Evolutionary conservation across 2,113 vertebrate species (phyloP).

Genomic region (Nycticebus coucang): DNA sequence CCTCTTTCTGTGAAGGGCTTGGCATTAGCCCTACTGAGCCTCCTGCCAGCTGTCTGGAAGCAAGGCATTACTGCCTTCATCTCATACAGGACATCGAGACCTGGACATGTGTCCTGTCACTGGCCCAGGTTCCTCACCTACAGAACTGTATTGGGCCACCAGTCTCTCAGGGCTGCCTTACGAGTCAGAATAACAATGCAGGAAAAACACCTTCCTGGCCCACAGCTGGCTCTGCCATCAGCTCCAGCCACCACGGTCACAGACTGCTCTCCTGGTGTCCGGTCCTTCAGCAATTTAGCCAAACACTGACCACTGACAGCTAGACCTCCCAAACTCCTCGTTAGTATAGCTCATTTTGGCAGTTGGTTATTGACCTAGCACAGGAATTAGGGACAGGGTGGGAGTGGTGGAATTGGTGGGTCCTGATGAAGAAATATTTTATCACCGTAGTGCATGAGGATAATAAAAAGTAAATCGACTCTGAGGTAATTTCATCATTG

Average conservation of each 20-base stretch:
- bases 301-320: neutral
- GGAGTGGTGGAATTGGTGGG: neutral
- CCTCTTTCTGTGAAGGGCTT: neutral
- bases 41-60: neutral
- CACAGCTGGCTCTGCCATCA: rapidly evolving
- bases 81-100: rapidly evolving
- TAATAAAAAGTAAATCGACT: neutral
- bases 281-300: neutral
- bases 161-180: neutral
- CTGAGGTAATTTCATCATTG: neutral
- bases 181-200: too few relatives aligned
- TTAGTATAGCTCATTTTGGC: neutral
- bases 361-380: neutral
- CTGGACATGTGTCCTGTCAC: neutral
- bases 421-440: neutral
- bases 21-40: neutral
- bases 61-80: neutral
- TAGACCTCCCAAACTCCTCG: neutral
- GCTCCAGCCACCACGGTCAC: neutral
- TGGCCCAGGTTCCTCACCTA: neutral
- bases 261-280: neutral
- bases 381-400: neutral
- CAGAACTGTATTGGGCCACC: neutral
- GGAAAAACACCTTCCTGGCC: neutral
- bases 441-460: neutral